Evolutionary conservation across 2,113 vertebrate genomes (phyloP).

Genomic region (Aepyceros melampus): DNA sequence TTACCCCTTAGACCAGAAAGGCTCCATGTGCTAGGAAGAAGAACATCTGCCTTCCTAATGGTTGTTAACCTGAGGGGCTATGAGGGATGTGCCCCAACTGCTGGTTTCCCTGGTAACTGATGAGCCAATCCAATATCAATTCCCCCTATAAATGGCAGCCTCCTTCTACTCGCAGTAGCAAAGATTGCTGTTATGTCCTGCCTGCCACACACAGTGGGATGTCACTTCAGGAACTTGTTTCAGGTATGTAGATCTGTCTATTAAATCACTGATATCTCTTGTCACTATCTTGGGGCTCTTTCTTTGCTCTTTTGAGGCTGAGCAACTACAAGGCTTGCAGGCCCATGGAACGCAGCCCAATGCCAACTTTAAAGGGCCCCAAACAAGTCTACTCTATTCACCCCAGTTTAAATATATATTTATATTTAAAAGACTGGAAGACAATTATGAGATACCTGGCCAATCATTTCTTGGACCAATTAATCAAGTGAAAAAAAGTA

Average conservation of each 20-base stretch:
- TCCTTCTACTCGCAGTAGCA: background rate
- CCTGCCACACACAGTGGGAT: background rate
- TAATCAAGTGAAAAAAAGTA: background rate
- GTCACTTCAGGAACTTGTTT: background rate
- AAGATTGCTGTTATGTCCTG: background rate
- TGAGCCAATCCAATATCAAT: background rate
- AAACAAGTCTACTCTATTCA: background rate
- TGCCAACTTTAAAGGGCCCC: background rate
- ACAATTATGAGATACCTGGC: background rate
- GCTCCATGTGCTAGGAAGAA: background rate
- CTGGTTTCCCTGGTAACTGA: background rate
- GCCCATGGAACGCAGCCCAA: background rate
- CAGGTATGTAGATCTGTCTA: background rate
- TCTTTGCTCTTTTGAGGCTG: background rate
- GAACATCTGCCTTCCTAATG: background rate
- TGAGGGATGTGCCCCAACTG: background rate
- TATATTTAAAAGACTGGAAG: background rate
- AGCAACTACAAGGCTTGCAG: background rate
- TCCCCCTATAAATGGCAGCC: background rate
- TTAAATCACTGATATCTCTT: background rate
- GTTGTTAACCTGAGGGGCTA: background rate
- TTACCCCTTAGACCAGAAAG: background rate
- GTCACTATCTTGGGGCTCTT: background rate
- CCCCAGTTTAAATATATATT: background rate
- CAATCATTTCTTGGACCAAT: background rate